Evolutionary conservation across 2,797 vertebrate species (phyloP).

Genomic region (Coluber constrictor): DNA sequence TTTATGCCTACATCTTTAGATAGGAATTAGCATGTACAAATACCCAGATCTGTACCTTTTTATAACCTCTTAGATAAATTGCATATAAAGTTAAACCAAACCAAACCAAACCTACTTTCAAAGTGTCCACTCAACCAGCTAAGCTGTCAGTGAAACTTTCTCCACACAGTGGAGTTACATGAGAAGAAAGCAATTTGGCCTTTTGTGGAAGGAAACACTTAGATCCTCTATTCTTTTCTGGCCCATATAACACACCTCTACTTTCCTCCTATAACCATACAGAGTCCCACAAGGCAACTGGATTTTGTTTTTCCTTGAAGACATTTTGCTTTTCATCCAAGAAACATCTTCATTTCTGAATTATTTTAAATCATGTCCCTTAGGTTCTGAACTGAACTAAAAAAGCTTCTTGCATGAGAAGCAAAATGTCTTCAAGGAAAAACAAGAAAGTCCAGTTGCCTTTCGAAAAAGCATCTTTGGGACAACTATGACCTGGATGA

Average conservation of each 20-base stretch:
- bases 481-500: not conserved
- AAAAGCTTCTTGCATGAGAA: not conserved
- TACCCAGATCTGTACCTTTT: not conserved
- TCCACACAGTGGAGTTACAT: not conserved
- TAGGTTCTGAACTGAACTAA: not conserved
- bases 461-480: not conserved
- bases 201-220: not conserved
- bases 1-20: not conserved
- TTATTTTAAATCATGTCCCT: no score
- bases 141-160: not conserved
- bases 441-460: not conserved
- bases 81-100: not conserved
- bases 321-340: not conserved
- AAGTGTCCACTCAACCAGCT: not conserved
- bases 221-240: not conserved
- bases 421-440: not conserved
- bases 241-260: not conserved
- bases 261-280: not conserved
- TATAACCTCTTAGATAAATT: not conserved
- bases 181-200: not conserved
- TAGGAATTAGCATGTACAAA: not conserved
- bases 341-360: not conserved
- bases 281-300: not conserved
- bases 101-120: not conserved
- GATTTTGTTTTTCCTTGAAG: not conserved